Conservation (phyloP, 2,113 vertebrate species). For the Sula dactylatra region DNA sequence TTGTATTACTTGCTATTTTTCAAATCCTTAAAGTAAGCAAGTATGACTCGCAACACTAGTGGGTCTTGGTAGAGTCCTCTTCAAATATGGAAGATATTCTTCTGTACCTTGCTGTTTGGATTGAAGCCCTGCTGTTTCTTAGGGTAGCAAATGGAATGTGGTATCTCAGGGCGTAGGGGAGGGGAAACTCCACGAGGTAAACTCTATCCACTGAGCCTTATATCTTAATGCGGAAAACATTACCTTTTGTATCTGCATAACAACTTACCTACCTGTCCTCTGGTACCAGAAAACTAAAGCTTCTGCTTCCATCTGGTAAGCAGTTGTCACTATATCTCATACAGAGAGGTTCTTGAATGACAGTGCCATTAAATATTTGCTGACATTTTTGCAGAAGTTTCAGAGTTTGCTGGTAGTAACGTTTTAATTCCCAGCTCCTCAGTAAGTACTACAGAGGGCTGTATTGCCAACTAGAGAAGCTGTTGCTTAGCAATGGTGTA, state of each 20-base stretch:
- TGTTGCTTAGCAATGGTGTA: constrained; percentile 1
- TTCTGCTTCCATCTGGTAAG: not conserved
- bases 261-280: not conserved
- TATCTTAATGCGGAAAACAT: not conserved
- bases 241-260: not conserved
- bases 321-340: not conserved
- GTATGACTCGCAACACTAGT: not conserved
- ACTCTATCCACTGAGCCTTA: not conserved
- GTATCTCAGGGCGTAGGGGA: not conserved
- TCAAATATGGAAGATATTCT: not conserved
- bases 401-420: not conserved
- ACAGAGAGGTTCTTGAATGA: not conserved
- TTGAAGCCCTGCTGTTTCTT: not conserved
- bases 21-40: not conserved
- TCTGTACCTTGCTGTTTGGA: not conserved
- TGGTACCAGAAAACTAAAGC: not conserved
- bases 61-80: not conserved
- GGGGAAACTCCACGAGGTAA: not conserved
- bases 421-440: not conserved
- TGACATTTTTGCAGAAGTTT: not conserved
- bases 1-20: not conserved
- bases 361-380: not conserved
- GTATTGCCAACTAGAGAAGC: not conserved
- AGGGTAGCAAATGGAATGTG: not conserved
- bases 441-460: not conserved